Percentiles rank a stretch among this genome's conserved stretches.
Evolutionary conservation across 2,888 invertebrate species (phyloP).

Genomic region (Magallana nippona): DNA sequence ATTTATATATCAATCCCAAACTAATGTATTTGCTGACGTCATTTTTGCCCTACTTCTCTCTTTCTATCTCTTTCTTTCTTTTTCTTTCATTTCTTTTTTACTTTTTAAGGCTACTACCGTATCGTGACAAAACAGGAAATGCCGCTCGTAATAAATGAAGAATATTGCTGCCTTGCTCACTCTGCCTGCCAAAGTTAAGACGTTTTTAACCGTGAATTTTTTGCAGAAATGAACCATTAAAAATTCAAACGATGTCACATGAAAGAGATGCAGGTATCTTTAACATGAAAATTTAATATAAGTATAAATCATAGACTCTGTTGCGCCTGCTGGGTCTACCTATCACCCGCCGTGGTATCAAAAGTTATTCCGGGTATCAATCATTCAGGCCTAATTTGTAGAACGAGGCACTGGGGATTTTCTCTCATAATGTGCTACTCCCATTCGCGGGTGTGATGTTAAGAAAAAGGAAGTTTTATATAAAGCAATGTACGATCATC

Average conservation of each 20-base stretch:
- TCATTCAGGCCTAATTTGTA: constrained; percentile 19
- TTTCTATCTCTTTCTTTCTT: too few species aligned
- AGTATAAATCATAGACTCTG: constrained; percentile 18
- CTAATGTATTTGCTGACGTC: too few species aligned
- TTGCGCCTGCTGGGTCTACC: background rate
- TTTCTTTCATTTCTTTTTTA: too few species aligned
- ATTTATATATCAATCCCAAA: too few species aligned
- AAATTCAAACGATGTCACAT: constrained; percentile 17
- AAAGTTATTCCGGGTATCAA: background rate
- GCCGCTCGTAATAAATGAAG: constrained; percentile 3
- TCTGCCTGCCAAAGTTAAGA: background rate
- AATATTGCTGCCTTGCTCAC: background rate
- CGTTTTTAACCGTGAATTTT: background rate
- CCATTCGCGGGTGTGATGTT: background rate
- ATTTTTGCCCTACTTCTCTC: too few species aligned
- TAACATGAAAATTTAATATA: constrained; percentile 22
- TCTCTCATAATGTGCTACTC: background rate
- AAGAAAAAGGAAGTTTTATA: background rate
- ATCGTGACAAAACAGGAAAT: background rate
- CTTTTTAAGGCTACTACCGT: too few species aligned
- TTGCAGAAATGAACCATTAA: background rate
- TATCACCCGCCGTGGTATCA: background rate
- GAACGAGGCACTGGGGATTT: background rate
- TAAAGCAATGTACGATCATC: background rate
- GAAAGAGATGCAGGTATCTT: background rate